A percentile compares a stretch with the other conserved stretches of the same genome.
phyloP scores from a whole-genome alignment of 2,888 invertebrate species.

The Diarsia brunnea region DNA sequence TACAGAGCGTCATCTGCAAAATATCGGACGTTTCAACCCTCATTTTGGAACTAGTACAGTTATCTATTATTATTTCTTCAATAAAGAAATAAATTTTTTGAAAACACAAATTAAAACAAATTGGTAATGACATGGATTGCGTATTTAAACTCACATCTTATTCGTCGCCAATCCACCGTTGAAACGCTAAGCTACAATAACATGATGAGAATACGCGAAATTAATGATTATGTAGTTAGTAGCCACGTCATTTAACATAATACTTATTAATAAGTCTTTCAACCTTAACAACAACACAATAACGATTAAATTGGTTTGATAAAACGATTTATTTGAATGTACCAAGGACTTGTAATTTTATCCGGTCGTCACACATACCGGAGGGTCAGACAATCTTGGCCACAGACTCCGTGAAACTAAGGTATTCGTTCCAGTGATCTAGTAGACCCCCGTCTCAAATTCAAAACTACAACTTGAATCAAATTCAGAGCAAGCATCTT shows the following conservation, averaged over 20 bases:
- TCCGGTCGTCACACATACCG: too few relatives aligned
- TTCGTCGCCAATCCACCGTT: neutral
- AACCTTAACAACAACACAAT: neutral
- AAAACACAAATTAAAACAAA: too few relatives aligned
- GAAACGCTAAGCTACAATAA: neutral
- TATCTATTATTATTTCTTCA: too few relatives aligned
- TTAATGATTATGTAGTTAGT: neutral
- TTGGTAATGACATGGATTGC: too few relatives aligned
- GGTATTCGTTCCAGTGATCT: neutral
- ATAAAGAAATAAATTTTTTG: too few relatives aligned
- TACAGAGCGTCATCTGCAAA: slow-evolving; percentile 32
- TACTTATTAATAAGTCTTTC: neutral
- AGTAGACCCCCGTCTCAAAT: neutral
- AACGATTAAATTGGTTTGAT: neutral
- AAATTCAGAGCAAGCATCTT: slow-evolving; percentile 40
- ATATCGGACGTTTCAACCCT: slow-evolving; percentile 15
- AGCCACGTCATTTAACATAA: neutral
- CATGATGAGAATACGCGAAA: neutral
- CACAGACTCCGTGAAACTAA: neutral
- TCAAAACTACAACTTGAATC: slow-evolving; percentile 34
- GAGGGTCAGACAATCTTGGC: too few relatives aligned
- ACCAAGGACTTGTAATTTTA: too few relatives aligned
- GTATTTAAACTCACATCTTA: too few relatives aligned
- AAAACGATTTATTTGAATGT: too few relatives aligned
- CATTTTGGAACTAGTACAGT: neutral